These are phyloP conservation scores for Etheostoma perlongum DNA, from an alignment of 2,797 vertebrate species.

Conservation along the genomic window DNA sequence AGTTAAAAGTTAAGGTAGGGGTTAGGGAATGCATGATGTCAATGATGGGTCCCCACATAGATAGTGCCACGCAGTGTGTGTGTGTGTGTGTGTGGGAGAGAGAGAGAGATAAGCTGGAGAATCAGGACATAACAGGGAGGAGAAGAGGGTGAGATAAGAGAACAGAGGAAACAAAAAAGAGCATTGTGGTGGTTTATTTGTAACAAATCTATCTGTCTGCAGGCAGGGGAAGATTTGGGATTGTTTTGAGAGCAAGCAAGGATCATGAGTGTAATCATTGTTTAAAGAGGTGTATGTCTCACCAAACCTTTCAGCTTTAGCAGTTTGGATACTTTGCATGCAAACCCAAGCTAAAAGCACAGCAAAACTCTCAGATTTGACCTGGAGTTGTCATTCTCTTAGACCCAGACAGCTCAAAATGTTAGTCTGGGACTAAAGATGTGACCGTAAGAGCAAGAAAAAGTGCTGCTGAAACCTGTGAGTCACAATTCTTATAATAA, in stretches of 20 bases:
- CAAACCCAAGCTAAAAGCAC: conserved; percentile 14
- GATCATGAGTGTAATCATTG: background rate
- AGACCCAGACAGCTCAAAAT: background rate
- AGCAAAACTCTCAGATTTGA: background rate
- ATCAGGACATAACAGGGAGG: conserved; percentile 11
- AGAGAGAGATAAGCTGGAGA: conserved; percentile 11
- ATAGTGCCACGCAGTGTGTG: background rate
- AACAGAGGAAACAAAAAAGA: background rate
- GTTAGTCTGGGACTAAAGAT: background rate
- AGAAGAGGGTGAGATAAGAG: background rate
- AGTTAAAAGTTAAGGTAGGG: no score
- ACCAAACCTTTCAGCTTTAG: background rate
- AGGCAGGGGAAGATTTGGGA: background rate
- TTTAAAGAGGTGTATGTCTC: background rate
- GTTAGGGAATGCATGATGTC: no score
- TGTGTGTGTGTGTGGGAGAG: conserved; percentile 15
- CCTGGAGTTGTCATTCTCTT: background rate
- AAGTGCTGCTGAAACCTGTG: no score
- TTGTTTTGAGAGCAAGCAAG: background rate
- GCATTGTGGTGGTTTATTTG: background rate
- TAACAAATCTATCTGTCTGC: conserved; percentile 3
- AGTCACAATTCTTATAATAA: no score
- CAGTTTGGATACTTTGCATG: background rate
- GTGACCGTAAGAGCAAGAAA: background rate
- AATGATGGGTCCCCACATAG: no score